phyloP scores from a whole-genome alignment of 2,113 vertebrate genomes.

The Gallinago media region DNA sequence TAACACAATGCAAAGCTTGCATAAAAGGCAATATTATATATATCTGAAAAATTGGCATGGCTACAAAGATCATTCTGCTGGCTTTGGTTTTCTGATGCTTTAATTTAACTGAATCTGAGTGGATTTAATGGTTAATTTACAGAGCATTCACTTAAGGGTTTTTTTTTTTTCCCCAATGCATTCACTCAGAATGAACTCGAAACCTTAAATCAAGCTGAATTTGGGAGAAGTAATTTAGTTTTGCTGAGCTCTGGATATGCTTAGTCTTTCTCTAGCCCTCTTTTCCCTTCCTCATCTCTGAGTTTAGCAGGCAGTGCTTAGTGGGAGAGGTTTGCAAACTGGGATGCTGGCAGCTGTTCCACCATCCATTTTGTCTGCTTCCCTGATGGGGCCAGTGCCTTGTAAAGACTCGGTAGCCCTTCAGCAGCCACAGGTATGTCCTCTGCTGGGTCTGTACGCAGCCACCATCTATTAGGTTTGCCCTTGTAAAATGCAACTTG shows the following conservation, averaged over 20 bases:
- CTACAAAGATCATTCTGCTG: background rate
- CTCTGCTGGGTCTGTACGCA: background rate
- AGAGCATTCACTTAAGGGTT: background rate
- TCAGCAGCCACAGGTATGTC: background rate
- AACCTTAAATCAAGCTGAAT: slow-evolving; percentile 17
- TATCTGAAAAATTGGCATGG: background rate
- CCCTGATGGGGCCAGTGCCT: background rate
- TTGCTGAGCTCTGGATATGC: background rate
- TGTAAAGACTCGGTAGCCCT: background rate
- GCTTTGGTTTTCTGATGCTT: background rate
- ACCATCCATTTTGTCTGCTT: background rate
- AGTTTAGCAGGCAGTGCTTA: fast-evolving
- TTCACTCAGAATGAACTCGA: background rate
- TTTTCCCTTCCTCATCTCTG: background rate
- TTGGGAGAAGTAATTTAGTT: background rate
- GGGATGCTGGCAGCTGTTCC: background rate
- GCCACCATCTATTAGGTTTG: background rate
- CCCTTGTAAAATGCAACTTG: background rate
- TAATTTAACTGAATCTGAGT: background rate
- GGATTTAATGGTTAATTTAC: background rate
- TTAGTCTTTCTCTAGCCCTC: background rate
- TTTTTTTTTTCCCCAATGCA: background rate
- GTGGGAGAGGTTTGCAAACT: background rate
- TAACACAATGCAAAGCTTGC: background rate
- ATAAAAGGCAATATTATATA: background rate